A percentile compares a stretch with the other conserved stretches of the same genome.
phyloP scores from a whole-genome alignment of 2,888 invertebrate species.

The Operophtera brumata region DNA sequence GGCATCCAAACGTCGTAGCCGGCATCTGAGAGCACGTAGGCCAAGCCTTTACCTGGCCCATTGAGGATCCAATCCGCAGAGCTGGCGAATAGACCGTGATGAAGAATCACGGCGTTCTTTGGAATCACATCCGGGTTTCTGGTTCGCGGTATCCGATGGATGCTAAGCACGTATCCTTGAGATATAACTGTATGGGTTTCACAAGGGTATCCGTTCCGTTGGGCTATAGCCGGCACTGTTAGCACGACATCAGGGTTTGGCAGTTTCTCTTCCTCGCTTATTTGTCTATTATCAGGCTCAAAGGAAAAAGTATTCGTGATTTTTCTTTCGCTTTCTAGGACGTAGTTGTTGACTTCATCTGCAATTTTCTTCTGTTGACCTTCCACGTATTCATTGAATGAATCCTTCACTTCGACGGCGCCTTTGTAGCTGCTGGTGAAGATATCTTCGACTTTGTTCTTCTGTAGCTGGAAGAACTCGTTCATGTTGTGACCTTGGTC shows the following conservation, averaged over 20 bases:
- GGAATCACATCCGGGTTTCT: constrained; percentile 53
- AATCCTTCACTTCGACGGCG: constrained; percentile 45
- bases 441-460: constrained; percentile 47
- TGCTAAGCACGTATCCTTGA: constrained; percentile 89
- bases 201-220: constrained; percentile 83
- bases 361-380: constrained; percentile 53
- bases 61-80: constrained; percentile 90
- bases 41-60: constrained; percentile 83
- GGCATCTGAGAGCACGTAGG: constrained; percentile 83
- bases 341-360: constrained; percentile 52
- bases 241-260: constrained; percentile 59
- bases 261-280: constrained; percentile 41
- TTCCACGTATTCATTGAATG: constrained; percentile 55
- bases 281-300: constrained; percentile 34
- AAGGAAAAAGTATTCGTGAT: constrained; percentile 52
- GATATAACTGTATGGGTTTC: constrained; percentile 87
- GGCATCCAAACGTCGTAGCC: constrained; percentile 92
- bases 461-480: constrained; percentile 38
- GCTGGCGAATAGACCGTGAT: constrained; percentile 90
- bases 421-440: constrained; percentile 41
- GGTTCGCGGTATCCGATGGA: constrained; percentile 88
- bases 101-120: constrained; percentile 81
- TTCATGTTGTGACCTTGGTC: constrained; percentile 28
- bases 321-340: constrained; percentile 51
- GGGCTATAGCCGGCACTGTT: constrained; percentile 62